These are phyloP conservation scores for Cetoscarus ocellatus DNA, from an alignment of 2,797 vertebrate genomes.

Conservation along the genomic window DNA sequence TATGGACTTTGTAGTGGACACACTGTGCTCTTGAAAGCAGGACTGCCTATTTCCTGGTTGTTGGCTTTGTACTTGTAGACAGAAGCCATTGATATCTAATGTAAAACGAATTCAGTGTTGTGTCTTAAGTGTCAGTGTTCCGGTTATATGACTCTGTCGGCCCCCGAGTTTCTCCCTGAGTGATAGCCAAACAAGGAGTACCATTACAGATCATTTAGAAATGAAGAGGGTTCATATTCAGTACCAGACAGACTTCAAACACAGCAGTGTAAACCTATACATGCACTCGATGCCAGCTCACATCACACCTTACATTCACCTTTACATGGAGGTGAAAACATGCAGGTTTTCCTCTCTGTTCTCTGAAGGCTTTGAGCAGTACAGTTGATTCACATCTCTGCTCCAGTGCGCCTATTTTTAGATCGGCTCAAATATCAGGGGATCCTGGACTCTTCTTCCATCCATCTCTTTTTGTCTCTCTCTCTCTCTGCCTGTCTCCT, in stretches of 20 bases:
- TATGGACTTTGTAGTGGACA: background rate
- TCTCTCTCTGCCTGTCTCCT: constrained; percentile 40
- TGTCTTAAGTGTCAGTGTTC: background rate
- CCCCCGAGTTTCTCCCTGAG: constrained; percentile 15
- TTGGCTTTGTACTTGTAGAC: constrained; percentile 22
- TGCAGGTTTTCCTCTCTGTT: constrained; percentile 11
- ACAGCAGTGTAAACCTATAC: constrained; percentile 29
- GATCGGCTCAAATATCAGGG: constrained; percentile 54
- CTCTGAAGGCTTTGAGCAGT: constrained; percentile 31
- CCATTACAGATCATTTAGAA: constrained; percentile 39
- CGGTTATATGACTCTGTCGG: constrained; percentile 11
- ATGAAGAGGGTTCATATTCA: constrained; percentile 37
- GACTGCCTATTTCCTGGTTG: background rate
- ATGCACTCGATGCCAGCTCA: background rate
- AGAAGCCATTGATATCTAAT: constrained; percentile 35
- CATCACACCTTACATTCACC: constrained; percentile 10
- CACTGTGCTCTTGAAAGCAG: constrained; percentile 23
- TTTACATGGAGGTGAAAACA: background rate
- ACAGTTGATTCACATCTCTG: constrained; percentile 38
- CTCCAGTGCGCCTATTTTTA: constrained; percentile 70
- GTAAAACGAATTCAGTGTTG: constrained; percentile 7
- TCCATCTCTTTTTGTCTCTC: constrained; percentile 46
- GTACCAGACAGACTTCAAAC: constrained; percentile 19
- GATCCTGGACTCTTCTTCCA: constrained; percentile 49
- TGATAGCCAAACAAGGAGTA: constrained; percentile 24